phyloP scores from a whole-genome alignment of 1,140 invertebrate genomes.

The Drosophila littoralis region DNA sequence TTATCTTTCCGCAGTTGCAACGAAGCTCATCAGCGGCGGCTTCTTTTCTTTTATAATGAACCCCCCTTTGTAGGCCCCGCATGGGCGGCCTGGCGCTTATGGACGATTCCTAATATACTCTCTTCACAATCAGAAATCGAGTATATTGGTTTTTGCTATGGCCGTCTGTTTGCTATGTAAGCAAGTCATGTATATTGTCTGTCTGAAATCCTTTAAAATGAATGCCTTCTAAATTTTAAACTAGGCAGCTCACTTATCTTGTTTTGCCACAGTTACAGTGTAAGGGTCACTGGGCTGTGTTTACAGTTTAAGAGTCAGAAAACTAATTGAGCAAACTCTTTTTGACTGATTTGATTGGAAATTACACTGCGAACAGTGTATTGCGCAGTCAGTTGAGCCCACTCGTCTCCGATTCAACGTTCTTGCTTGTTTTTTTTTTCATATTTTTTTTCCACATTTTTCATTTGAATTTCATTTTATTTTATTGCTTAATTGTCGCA shows the following conservation, averaged over 20 bases:
- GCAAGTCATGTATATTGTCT: no score
- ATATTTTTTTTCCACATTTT: conserved; percentile 31
- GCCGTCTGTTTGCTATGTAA: background rate
- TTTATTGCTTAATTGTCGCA: conserved; percentile 77
- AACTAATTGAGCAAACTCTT: no score
- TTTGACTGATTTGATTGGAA: no score
- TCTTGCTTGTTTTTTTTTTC: background rate
- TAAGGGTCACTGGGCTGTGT: no score
- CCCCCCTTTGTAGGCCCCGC: background rate
- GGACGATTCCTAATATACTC: conserved; percentile 22
- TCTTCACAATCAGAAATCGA: background rate
- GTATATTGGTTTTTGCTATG: background rate
- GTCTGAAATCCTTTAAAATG: no score
- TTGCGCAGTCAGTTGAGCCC: background rate
- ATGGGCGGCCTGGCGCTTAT: conserved; percentile 53
- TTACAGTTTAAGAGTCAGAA: no score
- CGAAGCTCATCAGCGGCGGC: conserved; percentile 79
- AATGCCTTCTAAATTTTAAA: no score
- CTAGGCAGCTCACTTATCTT: no score
- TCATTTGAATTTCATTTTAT: conserved; percentile 81
- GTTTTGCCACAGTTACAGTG: no score
- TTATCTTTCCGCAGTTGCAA: conserved; percentile 82
- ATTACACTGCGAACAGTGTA: background rate
- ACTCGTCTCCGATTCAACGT: background rate
- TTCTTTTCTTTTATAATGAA: conserved; percentile 77